Base-by-base conservation (phyloP, 2,888 invertebrate genomes). In the Drosophila kanekoi region DNA sequence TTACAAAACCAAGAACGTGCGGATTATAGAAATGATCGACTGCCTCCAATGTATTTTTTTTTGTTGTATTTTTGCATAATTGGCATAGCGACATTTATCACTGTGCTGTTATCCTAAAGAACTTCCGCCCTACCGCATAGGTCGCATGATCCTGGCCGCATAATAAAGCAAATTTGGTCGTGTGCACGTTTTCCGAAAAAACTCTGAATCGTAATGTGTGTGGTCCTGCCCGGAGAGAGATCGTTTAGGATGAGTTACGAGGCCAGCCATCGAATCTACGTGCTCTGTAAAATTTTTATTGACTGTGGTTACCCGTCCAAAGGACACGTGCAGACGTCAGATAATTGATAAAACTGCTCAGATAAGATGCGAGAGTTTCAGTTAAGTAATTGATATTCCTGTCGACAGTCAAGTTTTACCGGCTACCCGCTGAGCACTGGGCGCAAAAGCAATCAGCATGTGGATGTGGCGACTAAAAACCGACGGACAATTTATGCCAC, bases 221-320 rank as follows among this genome's bases (percentile, higher is more conserved):
- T 76, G 89, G 83, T 63, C 63, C 66, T 38, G 65, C 32, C 18
- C 38, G 41, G 40, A 41, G 53, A 45, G 66, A 60, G 81, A 85
- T 84, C 89, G 43, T 83, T 81, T 79, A 77, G 67, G 60, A 74
- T 83, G 85, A 85, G 77, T 87, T 89, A 87, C 81, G 87, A 84
- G 89, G 77, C 63, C 70, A 63, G 48, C 18, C 43, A 53, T 13
- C 28, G n/a, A 52, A 45, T 35, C 53, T 77, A 84, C 79, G 86
- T 79, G 75, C 63, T 40, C 53, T 40, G 58, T 53, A 18, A 74
- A 60, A 52, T 67, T 51, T 47, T 62, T 54, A 45, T 57, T 52
- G 43, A 43, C 56, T 58, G 43, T 54, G 47, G 48, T 43, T 32
- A n/a, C 14, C 35, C 20, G 33, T 16, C 33, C 51, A 32, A 62